Evolutionary conservation across 2,888 invertebrate species (phyloP).

Genomic region (Micoletzkya japonica): DNA sequence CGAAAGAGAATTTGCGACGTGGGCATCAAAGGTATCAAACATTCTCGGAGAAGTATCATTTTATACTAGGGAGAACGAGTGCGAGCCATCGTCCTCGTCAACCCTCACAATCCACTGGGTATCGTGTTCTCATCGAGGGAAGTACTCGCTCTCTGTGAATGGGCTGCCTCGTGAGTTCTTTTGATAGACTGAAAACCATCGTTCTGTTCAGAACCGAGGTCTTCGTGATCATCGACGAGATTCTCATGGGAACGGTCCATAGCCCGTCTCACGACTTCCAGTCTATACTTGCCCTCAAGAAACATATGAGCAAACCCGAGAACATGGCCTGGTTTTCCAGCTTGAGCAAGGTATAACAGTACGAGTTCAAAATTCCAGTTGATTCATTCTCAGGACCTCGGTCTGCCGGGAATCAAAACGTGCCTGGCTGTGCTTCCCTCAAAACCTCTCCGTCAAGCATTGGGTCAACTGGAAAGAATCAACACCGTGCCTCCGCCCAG

Average conservation of each 20-base stretch:
- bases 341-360: constrained; percentile 24
- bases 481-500: constrained; percentile 8
- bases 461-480: constrained; percentile 6
- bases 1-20: constrained; percentile 17
- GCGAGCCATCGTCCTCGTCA: constrained; percentile 56
- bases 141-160: constrained; percentile 53
- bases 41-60: neutral
- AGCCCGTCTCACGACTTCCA: neutral
- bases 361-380: too few species aligned
- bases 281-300: neutral
- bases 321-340: constrained; percentile 17
- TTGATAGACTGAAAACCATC: neutral
- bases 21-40: constrained; percentile 9
- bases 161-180: constrained; percentile 50
- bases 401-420: constrained; percentile 11
- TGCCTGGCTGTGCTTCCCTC: neutral
- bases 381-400: constrained; percentile 22
- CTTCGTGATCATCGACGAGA: constrained; percentile 23
- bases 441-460: neutral
- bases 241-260: constrained; percentile 18
- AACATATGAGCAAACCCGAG: constrained; percentile 19
- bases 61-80: constrained; percentile 51
- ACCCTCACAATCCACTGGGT: constrained; percentile 63
- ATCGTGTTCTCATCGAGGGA: constrained; percentile 50
- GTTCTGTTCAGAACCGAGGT: constrained; percentile 13